Evolutionary conservation across 2,888 invertebrate species (phyloP), one percentile per base, ranked within the genome.

Genomic region (Gymnosoma rotundatum): DNA sequence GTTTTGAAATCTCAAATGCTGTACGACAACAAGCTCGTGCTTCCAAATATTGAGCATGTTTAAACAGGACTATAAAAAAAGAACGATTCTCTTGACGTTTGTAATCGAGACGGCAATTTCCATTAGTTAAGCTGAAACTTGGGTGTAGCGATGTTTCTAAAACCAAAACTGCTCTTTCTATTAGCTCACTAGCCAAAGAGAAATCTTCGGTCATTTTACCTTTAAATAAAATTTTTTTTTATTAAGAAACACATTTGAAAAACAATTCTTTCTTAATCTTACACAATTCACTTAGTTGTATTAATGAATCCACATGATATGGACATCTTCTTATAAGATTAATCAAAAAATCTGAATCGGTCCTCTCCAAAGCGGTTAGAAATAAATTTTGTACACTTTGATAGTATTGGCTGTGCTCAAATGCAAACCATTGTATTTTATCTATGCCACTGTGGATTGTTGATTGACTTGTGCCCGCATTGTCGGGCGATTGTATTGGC

Each of bases 1-100:
- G 92, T 92, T 98, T 98, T 90, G 96, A 96, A 87, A 97, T 94
- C 92, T 98, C 97, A 87, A 98, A 93, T n/a, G 97, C 96, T 2
- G 98, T 97, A 85, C 97, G 94, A 89, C 96, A 95, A 91, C 97
- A 97, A 7, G 97, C 96, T 85, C 96, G 93, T 83, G 95, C 95
- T 38, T 96, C 96, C 75, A 97, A 94, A 89, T 95, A 96, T 78
- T 94, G 93, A 83, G 97, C 93, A 90, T 97, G 97, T 89, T 96
- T 96, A 90, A 97, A 97, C 32, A 98, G 91, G 0, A 96, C 95
- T 78, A 97, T 94, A 90, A 95, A 97, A 85, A 98, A 93, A 6
- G 96, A 94, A 86, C 97, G 94, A 93, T 98, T 98, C 91, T 97
- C 97, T 90, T 96, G 96, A 86, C 94, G 94, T 73, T 94, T 94